Evolutionary conservation across 2,113 vertebrate genomes (phyloP), one percentile per base, ranked within the genome.

Genomic region (Eptesicus fuscus): DNA sequence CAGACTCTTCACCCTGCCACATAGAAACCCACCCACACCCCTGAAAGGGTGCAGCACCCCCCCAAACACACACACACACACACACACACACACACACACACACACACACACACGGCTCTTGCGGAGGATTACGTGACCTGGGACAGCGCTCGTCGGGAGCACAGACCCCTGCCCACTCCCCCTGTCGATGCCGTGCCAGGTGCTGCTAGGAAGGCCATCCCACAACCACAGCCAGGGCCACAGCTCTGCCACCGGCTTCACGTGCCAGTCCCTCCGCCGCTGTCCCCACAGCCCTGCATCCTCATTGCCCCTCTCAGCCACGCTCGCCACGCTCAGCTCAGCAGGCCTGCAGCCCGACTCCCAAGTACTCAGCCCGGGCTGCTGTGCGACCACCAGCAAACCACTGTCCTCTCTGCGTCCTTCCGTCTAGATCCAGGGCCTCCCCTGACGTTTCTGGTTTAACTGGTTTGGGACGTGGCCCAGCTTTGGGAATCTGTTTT

Each of bases 361-460:
- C 59, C 18, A 1, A 0, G 22, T 67, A 61, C 28, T 42, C 18
- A 13, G 28, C 25, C 56, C 0, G 0, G 4, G 23, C n/a, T 49
- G 71, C 65, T 49, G 56, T 67, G 77, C 71, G 90, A 51, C 28
- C 44, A 37, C 74, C 35, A 22, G 49, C 30, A 56, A 79, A 23
- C 53, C 83, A 9, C 47, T 30, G 30, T 56, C 84, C 22, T 92
- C 67, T 87, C 91, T 82, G 90, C 22, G 32, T 35, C n/a, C 9
- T 88, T 32, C 49, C 87, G 35, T 44, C 28, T 7, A 65, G 40
- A 49, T 20, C 8, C 40, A n/a, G 11, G 13, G 32, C 28, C 25
- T 56, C 32, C 83, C 42, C 30, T 0, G 0, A 40, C 40, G 2
- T 59, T 61, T 78, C 78, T 35, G 32, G 53, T 9, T 42, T 22